Evolutionary conservation across 64 coral and sea anemone species (phyloP).

Genomic region (Acropora tenuis): DNA sequence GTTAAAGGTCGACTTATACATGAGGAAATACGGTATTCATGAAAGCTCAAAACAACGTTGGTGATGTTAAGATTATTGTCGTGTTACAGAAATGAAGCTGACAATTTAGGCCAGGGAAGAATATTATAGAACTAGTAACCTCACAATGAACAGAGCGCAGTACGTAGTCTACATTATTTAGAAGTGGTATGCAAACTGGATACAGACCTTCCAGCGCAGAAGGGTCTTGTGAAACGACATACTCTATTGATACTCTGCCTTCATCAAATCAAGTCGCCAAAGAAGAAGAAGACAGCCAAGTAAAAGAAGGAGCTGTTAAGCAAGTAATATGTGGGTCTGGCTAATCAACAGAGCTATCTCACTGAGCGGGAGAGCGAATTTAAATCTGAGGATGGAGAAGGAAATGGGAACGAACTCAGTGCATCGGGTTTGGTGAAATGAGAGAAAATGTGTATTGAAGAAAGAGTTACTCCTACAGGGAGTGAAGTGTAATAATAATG

Average conservation of each 20-base stretch:
- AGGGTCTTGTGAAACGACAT: slow-evolving; percentile 55
- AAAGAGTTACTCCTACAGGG: background rate
- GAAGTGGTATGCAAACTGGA: background rate
- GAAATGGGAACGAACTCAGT: background rate
- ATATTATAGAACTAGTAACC: background rate
- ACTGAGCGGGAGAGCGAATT: background rate
- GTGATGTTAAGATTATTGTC: background rate
- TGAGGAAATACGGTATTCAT: background rate
- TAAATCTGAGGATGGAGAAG: background rate
- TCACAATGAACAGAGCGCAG: background rate
- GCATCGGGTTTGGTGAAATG: slow-evolving; percentile 27
- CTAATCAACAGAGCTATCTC: background rate
- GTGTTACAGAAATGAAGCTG: background rate
- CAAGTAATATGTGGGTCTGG: background rate
- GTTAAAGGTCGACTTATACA: no score
- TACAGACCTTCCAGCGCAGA: background rate
- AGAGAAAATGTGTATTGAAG: slow-evolving; percentile 15
- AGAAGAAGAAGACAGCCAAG: background rate
- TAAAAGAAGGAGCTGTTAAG: background rate
- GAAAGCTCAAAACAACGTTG: no score
- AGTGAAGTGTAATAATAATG: background rate
- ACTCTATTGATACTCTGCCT: background rate
- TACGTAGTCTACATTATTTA: background rate
- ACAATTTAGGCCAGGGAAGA: background rate
- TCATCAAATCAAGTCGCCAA: background rate